Conservation (phyloP, 92 coral and sea anemone species). For the Umimayanthus kanabou region DNA sequence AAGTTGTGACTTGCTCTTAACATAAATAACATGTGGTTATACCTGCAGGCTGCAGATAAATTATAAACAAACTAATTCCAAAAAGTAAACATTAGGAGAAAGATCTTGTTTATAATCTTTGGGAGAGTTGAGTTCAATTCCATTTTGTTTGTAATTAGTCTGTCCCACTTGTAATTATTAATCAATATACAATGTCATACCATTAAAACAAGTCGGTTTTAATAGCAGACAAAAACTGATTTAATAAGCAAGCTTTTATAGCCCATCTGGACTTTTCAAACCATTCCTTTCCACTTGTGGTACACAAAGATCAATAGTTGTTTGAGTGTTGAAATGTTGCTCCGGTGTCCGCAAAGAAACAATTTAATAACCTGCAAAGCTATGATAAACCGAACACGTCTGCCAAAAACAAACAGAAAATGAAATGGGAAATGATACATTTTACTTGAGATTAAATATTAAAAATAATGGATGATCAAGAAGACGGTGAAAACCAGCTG, state of each 20-base stretch:
- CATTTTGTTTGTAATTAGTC: not conserved
- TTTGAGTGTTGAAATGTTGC: not conserved
- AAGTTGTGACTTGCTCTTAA: no score
- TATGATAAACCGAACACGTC: not conserved
- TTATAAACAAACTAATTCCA: not conserved
- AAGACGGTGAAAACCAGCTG: not conserved
- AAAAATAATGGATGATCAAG: no score
- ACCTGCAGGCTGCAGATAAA: no score
- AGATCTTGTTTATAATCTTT: not conserved
- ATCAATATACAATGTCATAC: not conserved
- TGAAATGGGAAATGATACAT: not conserved
- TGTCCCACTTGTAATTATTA: not conserved
- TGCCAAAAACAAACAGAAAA: not conserved
- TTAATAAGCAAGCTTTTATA: not conserved
- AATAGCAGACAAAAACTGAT: not conserved
- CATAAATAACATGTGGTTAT: no score
- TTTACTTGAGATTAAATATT: no score
- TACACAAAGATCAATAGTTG: not conserved
- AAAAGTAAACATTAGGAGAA: not conserved
- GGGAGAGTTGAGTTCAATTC: not conserved
- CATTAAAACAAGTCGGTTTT: not conserved
- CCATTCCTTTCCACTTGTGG: not conserved
- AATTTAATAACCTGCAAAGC: not conserved
- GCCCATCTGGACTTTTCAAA: not conserved
- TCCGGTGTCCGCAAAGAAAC: not conserved